Base-by-base conservation (phyloP, 2,888 invertebrate species). In the Trisateles emortualis region DNA sequence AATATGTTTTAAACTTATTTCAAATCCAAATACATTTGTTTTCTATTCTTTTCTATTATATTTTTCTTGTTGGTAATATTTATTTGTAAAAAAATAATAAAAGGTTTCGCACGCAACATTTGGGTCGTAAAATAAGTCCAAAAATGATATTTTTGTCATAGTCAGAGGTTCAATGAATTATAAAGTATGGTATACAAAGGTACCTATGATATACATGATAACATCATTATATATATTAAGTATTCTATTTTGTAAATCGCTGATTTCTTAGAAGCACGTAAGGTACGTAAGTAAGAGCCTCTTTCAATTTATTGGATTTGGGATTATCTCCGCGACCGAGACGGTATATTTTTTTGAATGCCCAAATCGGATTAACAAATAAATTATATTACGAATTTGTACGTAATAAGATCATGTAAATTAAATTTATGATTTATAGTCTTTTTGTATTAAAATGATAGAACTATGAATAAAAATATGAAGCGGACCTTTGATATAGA, bases 291-390 rank as follows among this genome's bases (percentile, higher is more conserved):
- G 58, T 44, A 65, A 22, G 44, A 62, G 48, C 52, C 33, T 65
- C 63, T 67, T 56, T 59, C 67, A 66, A 63, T 67, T 67, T 67
- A 70, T 62, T 63, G 49, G 59, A 67, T 52, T 46, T 43, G 44
- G 63, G 70, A 67, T 67, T 62, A 67, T 65, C 63, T 46, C 42
- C n/a, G 48, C 52, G 42, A 62, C 36, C 55, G 51, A 64, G 55
- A 50, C 42, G 44, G 49, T 55, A 43, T 43, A 43, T 66, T 70
- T 51, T 30, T 50, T 44, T 59, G 41, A 52, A 53, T 62, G 42
- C 41, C 39, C 51, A 42, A 58, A 53, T 59, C 44, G 46, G 52
- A 67, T 67, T 67, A 59, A 53, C 24, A 48, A 53, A 66, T 70
- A 62, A 66, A 62, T 67, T 62, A 52, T 61, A 42, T 22, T 41